phyloP scores from a whole-genome alignment of 2,888 invertebrate genomes.

The Ferdinandea cuprea region DNA sequence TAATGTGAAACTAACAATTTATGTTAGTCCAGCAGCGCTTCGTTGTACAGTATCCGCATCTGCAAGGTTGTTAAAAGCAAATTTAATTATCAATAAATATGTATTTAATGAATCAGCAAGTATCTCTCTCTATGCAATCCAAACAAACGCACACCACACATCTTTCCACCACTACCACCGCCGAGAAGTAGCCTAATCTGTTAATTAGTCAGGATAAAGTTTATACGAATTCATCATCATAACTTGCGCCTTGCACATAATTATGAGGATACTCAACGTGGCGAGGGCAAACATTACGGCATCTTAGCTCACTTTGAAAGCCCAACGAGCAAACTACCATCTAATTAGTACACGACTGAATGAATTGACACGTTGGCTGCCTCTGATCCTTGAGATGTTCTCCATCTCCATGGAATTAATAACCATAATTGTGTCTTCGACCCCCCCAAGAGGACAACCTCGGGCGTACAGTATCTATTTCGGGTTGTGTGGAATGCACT shows the following conservation, averaged over 20 bases:
- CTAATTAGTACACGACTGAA: slow-evolving; percentile 39
- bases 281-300: neutral
- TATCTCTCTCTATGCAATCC: neutral
- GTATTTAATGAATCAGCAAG: slow-evolving; percentile 6
- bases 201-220: slow-evolving; percentile 12
- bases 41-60: slow-evolving; percentile 4
- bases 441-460: neutral
- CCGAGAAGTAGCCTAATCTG: neutral
- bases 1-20: slow-evolving; percentile 8
- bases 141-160: too few relatives aligned
- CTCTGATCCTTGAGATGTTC: slow-evolving; percentile 20
- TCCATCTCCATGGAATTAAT: slow-evolving; percentile 33
- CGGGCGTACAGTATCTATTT: neutral
- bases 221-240: neutral
- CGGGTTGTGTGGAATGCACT: slow-evolving; percentile 44
- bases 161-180: neutral
- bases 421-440: slow-evolving; percentile 18
- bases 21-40: neutral
- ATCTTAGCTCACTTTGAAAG: neutral
- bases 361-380: slow-evolving; percentile 24
- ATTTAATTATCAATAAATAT: slow-evolving; percentile 33
- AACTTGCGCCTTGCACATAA: too few relatives aligned
- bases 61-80: slow-evolving; percentile 1
- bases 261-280: too few relatives aligned
- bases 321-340: slow-evolving; percentile 7